Base-by-base conservation (phyloP, 2,888 invertebrate species). In the Cantharis nigra region DNA sequence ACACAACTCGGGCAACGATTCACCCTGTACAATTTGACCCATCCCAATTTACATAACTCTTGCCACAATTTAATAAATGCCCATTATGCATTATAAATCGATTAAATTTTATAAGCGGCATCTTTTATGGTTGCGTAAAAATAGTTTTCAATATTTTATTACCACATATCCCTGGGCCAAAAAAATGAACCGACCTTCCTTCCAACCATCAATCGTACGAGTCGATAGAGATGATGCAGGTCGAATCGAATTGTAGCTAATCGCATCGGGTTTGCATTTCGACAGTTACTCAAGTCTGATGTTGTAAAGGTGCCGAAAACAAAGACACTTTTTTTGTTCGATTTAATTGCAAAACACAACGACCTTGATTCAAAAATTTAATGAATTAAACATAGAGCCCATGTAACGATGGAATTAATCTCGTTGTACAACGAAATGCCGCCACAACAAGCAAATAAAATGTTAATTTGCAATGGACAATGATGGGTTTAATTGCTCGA, bases 381-480 rank as follows among this genome's bases (percentile, higher is more conserved):
- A 74, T 70, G 74, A 74, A 74, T 74, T 74, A 74, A 69, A 70
- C 69, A 70, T 70, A 63, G 49, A n/a, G 74, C 63, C 30, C 74
- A 67, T 70, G 74, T 70, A 70, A 74, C 74, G 63, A 70, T 70
- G 70, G 70, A 63, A 70, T 74, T 74, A 74, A 74, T 74, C 64
- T 73, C 62, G 69, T 64, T 64, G 63, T 63, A 64, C 65, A 65
- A 65, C 72, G n/a, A 33, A 14, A 63, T 20, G 30, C 49, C 49
- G 49, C 63, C 26, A 33, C 65, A 65, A 72, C 67, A 67, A 20
- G 65, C 64, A 65, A 72, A 72, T 65, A 33, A 65, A 72, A 65
- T 64, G 72, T 20, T 64, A 65, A 33, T 72, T 72, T 28, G 16
- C 23, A 18, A 33, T 64, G 72, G 64, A 64, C 28, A 49, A 65